Evolutionary conservation across 1,140 invertebrate genomes (phyloP).

Genomic region (Cydia strobilella): DNA sequence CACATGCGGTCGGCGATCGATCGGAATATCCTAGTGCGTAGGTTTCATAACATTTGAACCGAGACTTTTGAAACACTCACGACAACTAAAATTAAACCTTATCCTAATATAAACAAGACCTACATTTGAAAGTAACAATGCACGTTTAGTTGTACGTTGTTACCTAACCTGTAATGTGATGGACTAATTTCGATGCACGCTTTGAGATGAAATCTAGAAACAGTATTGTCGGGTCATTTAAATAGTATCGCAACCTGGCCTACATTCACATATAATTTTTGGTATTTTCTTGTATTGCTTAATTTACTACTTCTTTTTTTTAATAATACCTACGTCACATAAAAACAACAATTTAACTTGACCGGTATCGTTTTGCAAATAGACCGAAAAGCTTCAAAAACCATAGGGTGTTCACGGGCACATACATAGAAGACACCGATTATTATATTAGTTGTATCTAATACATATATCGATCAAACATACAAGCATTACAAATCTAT

Average conservation of each 20-base stretch:
- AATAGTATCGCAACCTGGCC: neutral
- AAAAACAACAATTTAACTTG: no score
- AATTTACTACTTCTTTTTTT: no score
- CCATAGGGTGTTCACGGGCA: no score
- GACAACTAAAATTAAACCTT: constrained; percentile 5
- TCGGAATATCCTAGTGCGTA: constrained; percentile 12
- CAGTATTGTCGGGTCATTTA: neutral
- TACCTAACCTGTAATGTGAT: constrained; percentile 20
- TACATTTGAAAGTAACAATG: neutral
- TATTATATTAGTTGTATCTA: no score
- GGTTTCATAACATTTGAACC: constrained; percentile 6
- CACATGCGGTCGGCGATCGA: neutral
- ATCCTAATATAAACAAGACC: neutral
- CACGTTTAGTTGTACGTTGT: neutral
- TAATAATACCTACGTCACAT: no score
- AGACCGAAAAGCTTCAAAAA: no score
- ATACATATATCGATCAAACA: no score
- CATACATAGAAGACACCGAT: no score
- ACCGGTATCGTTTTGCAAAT: no score
- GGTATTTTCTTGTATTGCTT: neutral
- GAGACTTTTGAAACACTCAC: neutral
- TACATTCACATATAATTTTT: neutral
- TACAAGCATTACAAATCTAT: no score
- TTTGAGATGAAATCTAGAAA: constrained; percentile 25
- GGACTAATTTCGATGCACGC: constrained; percentile 23